Conservation (phyloP, 1,140 invertebrate species). For the Lepidurus apus region DNA sequence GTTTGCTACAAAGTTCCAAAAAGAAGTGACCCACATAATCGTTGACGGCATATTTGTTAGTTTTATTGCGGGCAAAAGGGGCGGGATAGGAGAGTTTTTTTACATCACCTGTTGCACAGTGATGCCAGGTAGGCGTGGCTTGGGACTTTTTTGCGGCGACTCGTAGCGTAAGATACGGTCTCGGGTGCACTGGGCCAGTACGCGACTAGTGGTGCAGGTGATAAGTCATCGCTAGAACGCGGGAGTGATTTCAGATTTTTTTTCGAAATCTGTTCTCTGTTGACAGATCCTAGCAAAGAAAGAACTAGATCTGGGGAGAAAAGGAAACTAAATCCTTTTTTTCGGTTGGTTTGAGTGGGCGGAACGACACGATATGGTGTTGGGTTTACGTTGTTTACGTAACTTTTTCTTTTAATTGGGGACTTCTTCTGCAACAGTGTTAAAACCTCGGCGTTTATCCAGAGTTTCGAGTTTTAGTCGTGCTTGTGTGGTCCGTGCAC, state of each 20-base stretch:
- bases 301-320: neutral
- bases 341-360: neutral
- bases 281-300: too few species aligned
- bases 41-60: neutral
- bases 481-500: conserved; percentile 13
- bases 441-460: too few species aligned
- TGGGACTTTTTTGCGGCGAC: neutral
- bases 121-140: neutral
- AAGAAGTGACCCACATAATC: too few species aligned
- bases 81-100: neutral
- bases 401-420: neutral
- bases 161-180: neutral
- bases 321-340: conserved; percentile 25
- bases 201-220: neutral
- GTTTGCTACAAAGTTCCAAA: too few species aligned
- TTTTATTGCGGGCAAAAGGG: neutral
- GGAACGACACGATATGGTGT: neutral
- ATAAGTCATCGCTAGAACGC: too few species aligned
- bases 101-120: conserved; percentile 6
- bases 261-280: too few species aligned
- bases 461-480: conserved; percentile 11
- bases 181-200: neutral
- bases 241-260: too few species aligned
- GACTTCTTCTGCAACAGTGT: too few species aligned
- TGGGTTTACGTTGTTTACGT: neutral